These are phyloP conservation scores for Melanogrammus aeglefinus DNA, from an alignment of 2,797 vertebrate species.

Conservation along the genomic window DNA sequence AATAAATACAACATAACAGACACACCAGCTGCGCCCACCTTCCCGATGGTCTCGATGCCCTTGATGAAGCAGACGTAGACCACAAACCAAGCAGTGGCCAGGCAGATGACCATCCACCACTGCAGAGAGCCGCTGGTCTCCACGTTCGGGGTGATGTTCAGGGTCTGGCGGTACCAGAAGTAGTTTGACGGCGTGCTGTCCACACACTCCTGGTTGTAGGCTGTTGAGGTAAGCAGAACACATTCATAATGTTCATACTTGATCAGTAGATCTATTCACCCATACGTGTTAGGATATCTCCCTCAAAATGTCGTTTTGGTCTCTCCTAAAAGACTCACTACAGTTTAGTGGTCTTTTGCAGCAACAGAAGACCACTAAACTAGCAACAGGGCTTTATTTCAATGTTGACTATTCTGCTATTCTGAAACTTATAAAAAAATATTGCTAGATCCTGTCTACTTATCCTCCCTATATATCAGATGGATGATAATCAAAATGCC, in stretches of 20 bases:
- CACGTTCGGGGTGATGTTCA: constrained; percentile 80
- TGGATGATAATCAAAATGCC: background rate
- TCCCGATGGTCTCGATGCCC: constrained; percentile 85
- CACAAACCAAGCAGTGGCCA: constrained; percentile 77
- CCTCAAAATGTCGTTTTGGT: background rate
- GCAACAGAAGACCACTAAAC: no score
- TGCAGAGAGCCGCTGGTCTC: constrained; percentile 68
- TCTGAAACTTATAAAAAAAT: background rate
- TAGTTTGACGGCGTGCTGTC: constrained; percentile 81
- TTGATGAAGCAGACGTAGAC: constrained; percentile 85
- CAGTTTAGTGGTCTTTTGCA: background rate
- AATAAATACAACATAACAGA: background rate
- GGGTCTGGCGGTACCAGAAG: constrained; percentile 89
- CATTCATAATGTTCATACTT: background rate
- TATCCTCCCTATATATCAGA: no score
- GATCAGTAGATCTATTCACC: background rate
- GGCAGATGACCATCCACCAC: constrained; percentile 81
- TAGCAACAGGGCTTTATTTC: background rate
- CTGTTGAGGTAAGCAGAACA: constrained; percentile 51
- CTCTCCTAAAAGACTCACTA: background rate
- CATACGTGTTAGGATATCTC: background rate
- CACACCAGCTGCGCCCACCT: constrained; percentile 70
- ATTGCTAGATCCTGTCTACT: background rate
- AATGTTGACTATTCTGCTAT: background rate
- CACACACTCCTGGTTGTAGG: constrained; percentile 75